Conservation (phyloP, 1,140 invertebrate species). For the Drosophila asahinai region DNA sequence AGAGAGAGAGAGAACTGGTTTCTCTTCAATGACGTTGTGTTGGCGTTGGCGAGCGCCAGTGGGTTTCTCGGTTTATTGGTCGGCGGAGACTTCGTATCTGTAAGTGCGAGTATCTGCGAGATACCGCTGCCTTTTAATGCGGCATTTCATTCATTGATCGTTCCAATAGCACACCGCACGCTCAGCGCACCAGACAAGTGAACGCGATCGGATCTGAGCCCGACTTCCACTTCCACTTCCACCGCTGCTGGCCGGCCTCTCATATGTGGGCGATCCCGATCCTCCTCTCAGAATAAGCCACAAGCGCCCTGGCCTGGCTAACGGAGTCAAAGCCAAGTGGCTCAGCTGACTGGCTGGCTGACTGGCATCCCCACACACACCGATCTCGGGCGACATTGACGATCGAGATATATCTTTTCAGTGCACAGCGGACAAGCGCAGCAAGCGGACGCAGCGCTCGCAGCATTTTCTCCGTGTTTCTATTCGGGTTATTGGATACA, state of each 20-base stretch:
- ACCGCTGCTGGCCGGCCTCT: background rate
- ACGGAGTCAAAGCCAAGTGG: conserved; percentile 77
- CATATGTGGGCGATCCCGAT: conserved; percentile 59
- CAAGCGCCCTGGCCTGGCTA: conserved; percentile 46
- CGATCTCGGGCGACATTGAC: conserved; percentile 61
- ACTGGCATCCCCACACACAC: conserved; percentile 48
- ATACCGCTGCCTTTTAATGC: conserved; percentile 75
- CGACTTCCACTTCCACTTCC: conserved; percentile 24
- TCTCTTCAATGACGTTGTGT: conserved; percentile 72
- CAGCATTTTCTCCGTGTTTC: conserved; percentile 70
- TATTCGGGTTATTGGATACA: conserved; percentile 79
- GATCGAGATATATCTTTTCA: conserved; percentile 55
- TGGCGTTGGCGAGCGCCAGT: conserved; percentile 73
- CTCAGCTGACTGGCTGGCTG: conserved; percentile 28
- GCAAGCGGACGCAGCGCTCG: conserved; percentile 68
- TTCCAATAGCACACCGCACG: conserved; percentile 77
- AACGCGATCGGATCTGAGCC: conserved; percentile 23
- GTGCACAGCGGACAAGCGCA: conserved; percentile 77
- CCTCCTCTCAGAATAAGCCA: conserved; percentile 51
- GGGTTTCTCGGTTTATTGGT: conserved; percentile 83
- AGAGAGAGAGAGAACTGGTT: conserved; percentile 77
- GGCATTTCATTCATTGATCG: conserved; percentile 83
- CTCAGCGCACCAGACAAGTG: conserved; percentile 64
- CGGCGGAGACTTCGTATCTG: conserved; percentile 38
- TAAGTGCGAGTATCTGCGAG: conserved; percentile 63